Conservation (phyloP, 2,888 invertebrate genomes). For the Chymomyza fuscimana region DNA sequence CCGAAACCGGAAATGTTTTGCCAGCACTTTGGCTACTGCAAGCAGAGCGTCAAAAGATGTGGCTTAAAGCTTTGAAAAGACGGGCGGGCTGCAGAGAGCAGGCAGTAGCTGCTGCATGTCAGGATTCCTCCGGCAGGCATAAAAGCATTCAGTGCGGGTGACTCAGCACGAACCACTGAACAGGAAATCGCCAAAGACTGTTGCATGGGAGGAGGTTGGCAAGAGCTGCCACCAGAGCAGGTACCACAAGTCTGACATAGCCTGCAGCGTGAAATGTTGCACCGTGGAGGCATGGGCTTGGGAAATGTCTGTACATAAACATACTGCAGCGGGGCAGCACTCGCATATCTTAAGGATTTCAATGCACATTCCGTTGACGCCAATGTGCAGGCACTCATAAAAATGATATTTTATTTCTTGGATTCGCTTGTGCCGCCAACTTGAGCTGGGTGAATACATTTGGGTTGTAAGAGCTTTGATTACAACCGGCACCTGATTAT, state of each 20-base stretch:
- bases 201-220: neutral
- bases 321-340: neutral
- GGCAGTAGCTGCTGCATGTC: conserved; percentile 11
- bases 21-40: neutral
- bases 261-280: conserved; percentile 64
- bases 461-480: conserved; percentile 60
- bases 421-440: too few species aligned
- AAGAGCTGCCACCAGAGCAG: neutral
- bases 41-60: neutral
- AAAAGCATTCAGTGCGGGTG: conserved; percentile 45
- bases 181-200: conserved; percentile 49
- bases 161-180: conserved; percentile 62
- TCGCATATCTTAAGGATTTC: conserved; percentile 42
- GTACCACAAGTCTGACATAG: conserved; percentile 14
- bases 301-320: too few species aligned
- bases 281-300: conserved; percentile 29
- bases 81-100: neutral
- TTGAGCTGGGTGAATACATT: conserved; percentile 39
- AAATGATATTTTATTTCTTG: conserved; percentile 59
- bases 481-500: conserved; percentile 63
- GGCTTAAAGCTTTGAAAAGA: neutral
- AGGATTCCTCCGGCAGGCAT: conserved; percentile 13
- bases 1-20: neutral
- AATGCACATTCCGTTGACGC: conserved; percentile 32
- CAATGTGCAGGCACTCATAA: conserved; percentile 52